Base-by-base conservation (phyloP, 2,797 vertebrate species). In the Malacoraja senta region DNA sequence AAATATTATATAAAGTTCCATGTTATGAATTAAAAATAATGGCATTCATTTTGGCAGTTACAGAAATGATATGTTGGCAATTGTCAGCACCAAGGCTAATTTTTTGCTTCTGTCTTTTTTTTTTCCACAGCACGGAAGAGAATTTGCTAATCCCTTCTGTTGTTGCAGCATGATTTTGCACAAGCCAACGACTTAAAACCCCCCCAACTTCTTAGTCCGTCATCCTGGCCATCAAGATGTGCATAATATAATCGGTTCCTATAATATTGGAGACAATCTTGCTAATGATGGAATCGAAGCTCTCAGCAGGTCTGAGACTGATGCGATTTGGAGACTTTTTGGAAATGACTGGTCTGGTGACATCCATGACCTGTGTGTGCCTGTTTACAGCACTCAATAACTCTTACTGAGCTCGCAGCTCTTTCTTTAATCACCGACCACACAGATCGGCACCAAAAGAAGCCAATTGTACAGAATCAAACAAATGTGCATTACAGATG, bases 251-350 rank as follows among this genome's bases (percentile, higher is more conserved):
- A 97, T 96, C 96, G 96, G 95, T 96, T 96, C 95, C 95, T 96
- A 96, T 96, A 96, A 96, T 95, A 95, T 95, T 95, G 95, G 95
- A 96, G 96, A 97, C 95, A 95, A 95, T 95, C 88, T 96, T 96
- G 96, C 96, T 97, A 97, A 97, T 94, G 96, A 94, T 96, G 96
- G 97, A 96, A 97, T 95, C 95, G 95, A 95, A 97, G 96, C 97
- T 98, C 98, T 99, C 98, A 99, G 98, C 98, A 95, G 98, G 98
- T 98, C 98, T 99, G 98, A 99, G 98, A 98, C 96, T 96, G 95
- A 95, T 97, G 95, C 97, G 97, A 96, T 95, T 96, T 96, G 97
- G 95, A 95, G 95, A 96, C 96, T 97, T 35, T 65, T 95, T 94
- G 94, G 95, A 96, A 97, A 96, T 97, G 97, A 96, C 95, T 94